Conservation (phyloP, 2,797 vertebrate species). For the Loris lydekkerianus region DNA sequence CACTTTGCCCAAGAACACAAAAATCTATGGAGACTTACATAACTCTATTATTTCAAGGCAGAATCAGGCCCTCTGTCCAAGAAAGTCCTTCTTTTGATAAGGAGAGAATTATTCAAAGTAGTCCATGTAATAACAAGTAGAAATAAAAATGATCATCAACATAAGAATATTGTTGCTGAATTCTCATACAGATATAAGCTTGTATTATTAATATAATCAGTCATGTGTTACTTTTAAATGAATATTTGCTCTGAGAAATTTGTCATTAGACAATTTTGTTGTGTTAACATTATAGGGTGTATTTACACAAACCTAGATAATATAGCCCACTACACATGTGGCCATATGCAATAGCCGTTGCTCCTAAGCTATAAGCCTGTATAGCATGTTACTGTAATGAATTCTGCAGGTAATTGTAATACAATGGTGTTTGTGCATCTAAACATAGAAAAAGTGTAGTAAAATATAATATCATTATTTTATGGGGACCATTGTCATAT, state of each 20-base stretch:
- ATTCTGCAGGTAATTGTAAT: background rate
- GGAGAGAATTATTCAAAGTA: background rate
- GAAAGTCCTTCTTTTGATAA: background rate
- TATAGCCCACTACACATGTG: background rate
- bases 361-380: background rate
- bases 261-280: background rate
- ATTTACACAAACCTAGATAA: background rate
- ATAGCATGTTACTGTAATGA: background rate
- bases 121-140: background rate
- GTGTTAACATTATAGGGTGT: background rate
- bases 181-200: background rate
- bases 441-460: background rate
- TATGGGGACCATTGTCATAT: background rate
- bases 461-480: background rate
- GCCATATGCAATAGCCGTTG: background rate
- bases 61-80: background rate
- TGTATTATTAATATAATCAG: background rate
- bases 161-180: background rate
- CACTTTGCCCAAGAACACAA: background rate
- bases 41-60: background rate
- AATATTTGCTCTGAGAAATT: background rate
- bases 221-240: background rate
- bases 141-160: background rate
- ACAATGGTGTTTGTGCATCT: background rate
- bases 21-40: background rate